phyloP scores from a whole-genome alignment of 30 jellyfish, hydroid and myxozoan genomes.

The Cassiopea andromeda region DNA sequence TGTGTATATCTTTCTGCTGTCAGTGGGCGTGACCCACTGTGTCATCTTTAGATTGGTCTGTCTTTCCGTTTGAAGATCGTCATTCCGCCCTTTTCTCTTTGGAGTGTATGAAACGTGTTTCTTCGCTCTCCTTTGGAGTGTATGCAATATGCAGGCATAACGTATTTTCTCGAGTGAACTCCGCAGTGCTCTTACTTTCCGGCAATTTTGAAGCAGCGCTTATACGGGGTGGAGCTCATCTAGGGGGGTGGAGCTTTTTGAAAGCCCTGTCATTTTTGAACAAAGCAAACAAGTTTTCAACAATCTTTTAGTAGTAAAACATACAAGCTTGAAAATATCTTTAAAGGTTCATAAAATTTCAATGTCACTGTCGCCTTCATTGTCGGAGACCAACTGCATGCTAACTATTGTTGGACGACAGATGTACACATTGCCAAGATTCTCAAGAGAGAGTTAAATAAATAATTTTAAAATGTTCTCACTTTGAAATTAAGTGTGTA shows the following conservation, averaged over 20 bases:
- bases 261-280: conserved; percentile 16
- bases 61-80: too few relatives aligned
- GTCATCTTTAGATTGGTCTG: too few relatives aligned
- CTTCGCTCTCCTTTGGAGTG: too few relatives aligned
- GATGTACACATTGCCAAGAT: neutral
- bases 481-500: neutral
- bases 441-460: conserved; percentile 7
- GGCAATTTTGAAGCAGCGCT: neutral
- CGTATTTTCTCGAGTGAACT: neutral
- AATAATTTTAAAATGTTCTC: neutral
- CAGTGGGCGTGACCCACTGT: too few relatives aligned
- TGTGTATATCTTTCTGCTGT: too few relatives aligned
- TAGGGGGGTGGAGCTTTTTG: neutral
- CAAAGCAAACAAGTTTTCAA: neutral
- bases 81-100: too few relatives aligned
- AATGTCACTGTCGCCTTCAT: neutral
- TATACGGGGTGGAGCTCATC: neutral
- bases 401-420: neutral
- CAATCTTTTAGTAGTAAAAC: conserved; percentile 4
- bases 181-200: neutral
- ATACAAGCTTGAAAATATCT: neutral
- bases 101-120: too few relatives aligned
- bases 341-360: neutral
- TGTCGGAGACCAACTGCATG: neutral
- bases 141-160: neutral